These are phyloP conservation scores for Aphidius colemani DNA, from an alignment of 2,888 invertebrate genomes.

Conservation along the genomic window DNA sequence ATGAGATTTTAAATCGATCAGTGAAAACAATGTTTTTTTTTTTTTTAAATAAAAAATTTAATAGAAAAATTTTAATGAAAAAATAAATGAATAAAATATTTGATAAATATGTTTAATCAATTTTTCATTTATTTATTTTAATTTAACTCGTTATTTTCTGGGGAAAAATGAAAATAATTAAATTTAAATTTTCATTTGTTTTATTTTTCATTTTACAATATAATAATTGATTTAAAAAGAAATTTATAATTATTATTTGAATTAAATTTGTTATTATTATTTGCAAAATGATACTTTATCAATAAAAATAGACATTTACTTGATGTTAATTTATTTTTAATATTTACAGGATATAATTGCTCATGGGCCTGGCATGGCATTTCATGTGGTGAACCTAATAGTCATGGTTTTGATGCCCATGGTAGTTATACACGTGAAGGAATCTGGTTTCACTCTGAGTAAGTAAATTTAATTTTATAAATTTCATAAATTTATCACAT, in stretches of 20 bases:
- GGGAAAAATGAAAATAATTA: too few relatives aligned
- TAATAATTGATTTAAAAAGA: neutral
- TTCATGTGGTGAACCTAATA: conserved; percentile 78
- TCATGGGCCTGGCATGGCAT: conserved; percentile 70
- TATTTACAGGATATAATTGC: conserved; percentile 71
- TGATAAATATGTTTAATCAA: too few relatives aligned
- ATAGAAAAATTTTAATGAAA: too few relatives aligned
- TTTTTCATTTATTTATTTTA: too few relatives aligned
- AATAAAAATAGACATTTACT: neutral
- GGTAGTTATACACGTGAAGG: conserved; percentile 76
- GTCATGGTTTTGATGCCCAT: conserved; percentile 80
- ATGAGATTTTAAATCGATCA: too few relatives aligned
- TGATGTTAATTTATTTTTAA: neutral
- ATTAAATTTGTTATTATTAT: too few relatives aligned
- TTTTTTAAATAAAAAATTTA: too few relatives aligned
- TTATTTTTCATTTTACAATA: too few relatives aligned
- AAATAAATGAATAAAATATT: too few relatives aligned
- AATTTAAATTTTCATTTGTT: neutral
- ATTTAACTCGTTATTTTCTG: too few relatives aligned
- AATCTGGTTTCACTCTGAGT: conserved; percentile 80
- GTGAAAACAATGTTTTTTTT: too few relatives aligned
- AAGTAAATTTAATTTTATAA: conserved; percentile 50
- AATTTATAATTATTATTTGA: neutral
- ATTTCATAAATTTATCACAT: neutral
- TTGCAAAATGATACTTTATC: too few relatives aligned